Base-by-base conservation (phyloP, 2,888 invertebrate species). In the Drosophila testacea region DNA sequence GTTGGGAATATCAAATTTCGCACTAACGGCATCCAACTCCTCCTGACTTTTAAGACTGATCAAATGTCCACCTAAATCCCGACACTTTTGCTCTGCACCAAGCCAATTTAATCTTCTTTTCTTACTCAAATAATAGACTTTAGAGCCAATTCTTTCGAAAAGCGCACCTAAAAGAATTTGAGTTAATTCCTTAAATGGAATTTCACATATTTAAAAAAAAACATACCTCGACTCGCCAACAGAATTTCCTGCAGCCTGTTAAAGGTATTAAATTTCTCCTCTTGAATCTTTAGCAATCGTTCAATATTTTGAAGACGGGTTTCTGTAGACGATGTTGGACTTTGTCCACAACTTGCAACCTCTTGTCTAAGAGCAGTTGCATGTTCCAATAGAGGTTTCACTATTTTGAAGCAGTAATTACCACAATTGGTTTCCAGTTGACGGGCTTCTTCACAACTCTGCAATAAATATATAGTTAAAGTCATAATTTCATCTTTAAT, bases 381-480 rank as follows among this genome's bases (percentile, higher is more conserved):
- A 7, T 47, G 30, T 7, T 47, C 13, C 30, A 47, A 30, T 4
- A 47, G 4, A n/a, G 46, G n/a, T 1, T 6, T 28, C 1, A 47
- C 13, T 30, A 30, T 9, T 13, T 30, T n/a, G 13, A 30, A 46
- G 30, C 46, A 46, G 46, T 46, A 46, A 1, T 28, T 11, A n/a
- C 30, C 28, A 30, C 46, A 46, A 13, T 11, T 46, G 30, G 46
- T n/a, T n/a, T 46, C 46, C 30, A 46, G 46, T 28, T 30, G n/a
- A 28, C n/a, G 27, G 6, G n/a, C 13, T 6, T 30, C 46, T 11
- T 47, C 30, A 30, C 46, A 47, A 7, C n/a, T 30, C 46, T 46
- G 42, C 22, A 9, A 39, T 39, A n/a, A n/a, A 4, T 39, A 0
- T 11, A 22, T 22, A 22, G 3, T 22, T 22, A 22, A 3, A 22